phyloP scores from a whole-genome alignment of 1,140 invertebrate genomes.

The Pseudachorutes palmiensis region DNA sequence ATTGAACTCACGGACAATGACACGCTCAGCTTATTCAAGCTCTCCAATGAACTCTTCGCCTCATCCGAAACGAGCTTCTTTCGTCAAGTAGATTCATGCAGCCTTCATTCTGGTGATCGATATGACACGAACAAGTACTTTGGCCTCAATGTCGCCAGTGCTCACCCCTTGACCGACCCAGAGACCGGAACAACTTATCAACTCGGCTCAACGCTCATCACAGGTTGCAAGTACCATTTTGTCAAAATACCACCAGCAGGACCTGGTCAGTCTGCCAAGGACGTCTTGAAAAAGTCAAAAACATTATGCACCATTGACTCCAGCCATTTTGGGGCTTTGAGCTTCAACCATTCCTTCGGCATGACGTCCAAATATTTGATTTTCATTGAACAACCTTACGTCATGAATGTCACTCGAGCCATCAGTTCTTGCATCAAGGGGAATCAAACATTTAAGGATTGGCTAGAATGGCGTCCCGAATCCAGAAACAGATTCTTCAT shows the following conservation, averaged over 20 bases:
- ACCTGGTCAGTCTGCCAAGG: constrained; percentile 8
- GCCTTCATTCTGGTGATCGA: constrained; percentile 16
- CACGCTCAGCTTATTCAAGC: constrained; percentile 23
- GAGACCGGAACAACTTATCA: constrained; percentile 29
- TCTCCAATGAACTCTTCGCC: constrained; percentile 25
- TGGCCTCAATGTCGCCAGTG: constrained; percentile 21
- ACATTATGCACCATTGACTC: constrained; percentile 42
- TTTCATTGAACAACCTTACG: constrained; percentile 43
- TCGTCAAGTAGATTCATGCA: constrained; percentile 18
- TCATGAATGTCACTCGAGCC: constrained; percentile 12
- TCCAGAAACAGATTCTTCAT: constrained; percentile 45
- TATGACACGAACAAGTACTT: constrained; percentile 33
- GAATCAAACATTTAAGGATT: constrained; percentile 26
- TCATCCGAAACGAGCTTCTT: constrained; percentile 31
- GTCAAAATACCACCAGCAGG: constrained; percentile 23
- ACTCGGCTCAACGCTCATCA: constrained; percentile 25
- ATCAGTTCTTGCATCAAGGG: constrained; percentile 21
- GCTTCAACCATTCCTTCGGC: constrained; percentile 47
- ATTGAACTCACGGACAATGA: constrained; percentile 30
- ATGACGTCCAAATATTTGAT: constrained; percentile 49
- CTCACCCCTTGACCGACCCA: constrained; percentile 36
- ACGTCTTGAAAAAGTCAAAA: constrained; percentile 37
- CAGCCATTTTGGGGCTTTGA: constrained; percentile 39
- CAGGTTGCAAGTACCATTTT: constrained; percentile 30
- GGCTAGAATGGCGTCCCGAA: constrained; percentile 30